Evolutionary conservation across 2,888 invertebrate species (phyloP), one percentile per base, ranked within the genome.

Genomic region (Agrenia bidenticulata): DNA sequence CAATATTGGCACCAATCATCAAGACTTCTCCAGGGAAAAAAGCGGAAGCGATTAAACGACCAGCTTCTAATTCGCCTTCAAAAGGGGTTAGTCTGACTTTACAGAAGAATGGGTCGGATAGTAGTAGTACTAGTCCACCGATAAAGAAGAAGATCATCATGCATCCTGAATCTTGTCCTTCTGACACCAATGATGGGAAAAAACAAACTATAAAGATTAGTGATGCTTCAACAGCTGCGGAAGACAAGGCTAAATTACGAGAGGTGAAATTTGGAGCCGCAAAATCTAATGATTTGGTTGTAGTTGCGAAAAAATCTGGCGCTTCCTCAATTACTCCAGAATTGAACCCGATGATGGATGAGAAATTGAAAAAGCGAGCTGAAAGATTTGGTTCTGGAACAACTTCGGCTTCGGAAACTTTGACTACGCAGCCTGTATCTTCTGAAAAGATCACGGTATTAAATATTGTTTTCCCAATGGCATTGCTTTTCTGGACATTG

Each of bases 121-220:
- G 27, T 26, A 27, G 26, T 32, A 61, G 49, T 27, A 63, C 54
- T 54, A 63, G 53, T 15, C 66, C 66, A 1, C 66, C 66, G 4
- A 53, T 58, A 1, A 66, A 64, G 41, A 72, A 70, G 53, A 72
- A 70, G 39, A 64, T 70, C 21, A 70, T 67, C 21, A 51, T 72
- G 26, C 70, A 70, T 50, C 59, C 70, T 23, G 62, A 66, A 13
- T 23, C 53, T 9, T 42, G 56, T 24, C 1, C 61, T n/a, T 1
- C 60, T 32, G 62, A 45, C n/a, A 39, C 24, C 11, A 26, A n/a
- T 1, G 45, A 49, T 19, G 58, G 17, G 19, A 61, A 61, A 24
- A 69, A 63, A 26, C 51, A 56, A 50, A 64, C 66, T 7, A 58
- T 69, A 21, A 69, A 69, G 50, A n/a, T 69, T 23, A 63, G 50